phyloP scores from a whole-genome alignment of 2,888 invertebrate genomes.

The Smittia aterrima region DNA sequence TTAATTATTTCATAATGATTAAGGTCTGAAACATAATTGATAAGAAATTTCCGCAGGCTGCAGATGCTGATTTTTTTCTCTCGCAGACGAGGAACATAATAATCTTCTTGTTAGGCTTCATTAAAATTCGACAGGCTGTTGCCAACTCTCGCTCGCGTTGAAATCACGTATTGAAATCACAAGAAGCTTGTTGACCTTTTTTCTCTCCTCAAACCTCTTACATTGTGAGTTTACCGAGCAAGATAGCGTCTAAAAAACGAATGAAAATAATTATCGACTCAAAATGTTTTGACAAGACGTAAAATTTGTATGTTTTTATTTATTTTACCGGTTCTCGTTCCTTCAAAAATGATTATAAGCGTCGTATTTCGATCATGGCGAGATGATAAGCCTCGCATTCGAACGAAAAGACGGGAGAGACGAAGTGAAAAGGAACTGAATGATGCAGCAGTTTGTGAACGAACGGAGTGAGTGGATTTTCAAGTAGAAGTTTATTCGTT shows the following conservation, averaged over 20 bases:
- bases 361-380: conserved; percentile 26
- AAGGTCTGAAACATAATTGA: no score
- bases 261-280: conserved; percentile 38
- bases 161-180: background rate
- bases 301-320: background rate
- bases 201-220: background rate
- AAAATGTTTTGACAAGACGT: conserved; percentile 26
- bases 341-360: conserved; percentile 32
- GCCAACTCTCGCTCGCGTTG: background rate
- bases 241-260: conserved; percentile 18
- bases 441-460: no score
- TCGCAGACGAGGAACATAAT: background rate
- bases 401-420: background rate
- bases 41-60: no score
- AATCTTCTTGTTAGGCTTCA: background rate
- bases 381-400: conserved; percentile 16
- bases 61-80: no score
- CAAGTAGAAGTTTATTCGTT: no score
- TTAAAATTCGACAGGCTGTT: conserved; percentile 8
- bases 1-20: no score
- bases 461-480: no score
- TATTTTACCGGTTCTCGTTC: background rate
- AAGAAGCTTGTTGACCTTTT: conserved; percentile 9
- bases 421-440: no score
- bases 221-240: background rate